Percentiles rank a stretch among this genome's conserved stretches.
Evolutionary conservation across 2,797 vertebrate genomes (phyloP).

Genomic region (Channa striata): DNA sequence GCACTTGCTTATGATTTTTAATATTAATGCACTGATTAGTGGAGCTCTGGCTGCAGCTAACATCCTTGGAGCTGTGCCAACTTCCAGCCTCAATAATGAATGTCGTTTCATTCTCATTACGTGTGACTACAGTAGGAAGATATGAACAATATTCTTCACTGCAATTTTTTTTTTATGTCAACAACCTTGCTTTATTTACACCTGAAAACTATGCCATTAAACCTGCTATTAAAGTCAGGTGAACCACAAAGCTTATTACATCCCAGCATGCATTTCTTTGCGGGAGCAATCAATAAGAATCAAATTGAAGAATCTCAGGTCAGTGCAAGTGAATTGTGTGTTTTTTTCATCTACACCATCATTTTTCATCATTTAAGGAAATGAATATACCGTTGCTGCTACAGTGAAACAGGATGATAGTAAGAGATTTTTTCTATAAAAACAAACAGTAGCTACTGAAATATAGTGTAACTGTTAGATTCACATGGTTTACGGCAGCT

Average conservation of each 20-base stretch:
- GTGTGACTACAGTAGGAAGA: conserved; percentile 43
- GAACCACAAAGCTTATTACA: conserved; percentile 1
- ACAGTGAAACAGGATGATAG: no score
- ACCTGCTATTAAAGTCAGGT: conserved; percentile 8
- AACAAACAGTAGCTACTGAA: neutral
- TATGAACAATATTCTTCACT: conserved; percentile 58
- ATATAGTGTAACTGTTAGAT: neutral
- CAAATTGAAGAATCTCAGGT: neutral
- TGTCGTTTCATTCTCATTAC: conserved; percentile 58
- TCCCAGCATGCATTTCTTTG: neutral
- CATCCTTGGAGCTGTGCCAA: conserved; percentile 63
- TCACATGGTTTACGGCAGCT: neutral
- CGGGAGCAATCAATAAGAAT: no score
- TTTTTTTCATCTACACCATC: neutral
- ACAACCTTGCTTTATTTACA: conserved; percentile 17
- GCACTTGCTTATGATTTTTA: conserved; percentile 68
- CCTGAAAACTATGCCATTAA: conserved; percentile 7
- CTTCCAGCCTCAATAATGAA: conserved; percentile 64
- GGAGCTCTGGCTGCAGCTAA: conserved; percentile 45
- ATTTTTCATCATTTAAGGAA: neutral
- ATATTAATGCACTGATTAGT: conserved; percentile 76
- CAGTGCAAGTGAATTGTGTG: neutral
- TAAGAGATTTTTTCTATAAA: neutral
- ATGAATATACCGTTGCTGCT: neutral
- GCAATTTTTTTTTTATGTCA: conserved; percentile 28